Evolutionary conservation across 2,113 vertebrate species (phyloP), one percentile per base, ranked within the genome.

Genomic region (Crotophaga sulcirostris): DNA sequence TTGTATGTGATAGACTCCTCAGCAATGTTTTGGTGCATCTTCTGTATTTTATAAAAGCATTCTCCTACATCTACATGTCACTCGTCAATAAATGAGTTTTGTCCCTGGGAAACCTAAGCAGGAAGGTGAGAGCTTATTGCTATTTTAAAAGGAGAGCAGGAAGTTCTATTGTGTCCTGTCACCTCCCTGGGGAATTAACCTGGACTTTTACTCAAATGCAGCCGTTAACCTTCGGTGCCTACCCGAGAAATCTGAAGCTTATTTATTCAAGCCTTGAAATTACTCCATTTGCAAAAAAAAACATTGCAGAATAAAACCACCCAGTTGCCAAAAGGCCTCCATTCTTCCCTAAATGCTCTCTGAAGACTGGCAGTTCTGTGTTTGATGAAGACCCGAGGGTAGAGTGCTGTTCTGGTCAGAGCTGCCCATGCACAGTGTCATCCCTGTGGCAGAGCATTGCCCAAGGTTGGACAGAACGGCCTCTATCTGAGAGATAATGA

Each of bases 381-480:
- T 16, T 36, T 25, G 44, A 12, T 45, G 20, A 14, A 36, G 51
- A 72, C 29, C 49, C 23, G 44, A 6, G 8, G n/a, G 9, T 31
- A 36, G 44, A 11, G 23, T 19, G 12, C 29, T 13, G 10, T 25
- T 29, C 9, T 36, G 1, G 6, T 9, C 33, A 6, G 36, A 40
- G 42, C 36, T 47, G 40, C 33, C 29, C 3, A 0, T 11, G 31
- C 36, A 4, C 1, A 0, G 52, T 10, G 10, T 34, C n/a, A 10
- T 15, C 55, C 25, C 36, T 31, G 23, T 24, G 25, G 47, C 15
- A 36, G 36, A 62, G 23, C 36, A 42, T 66, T 64, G 49, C 20
- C 74, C 11, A 4, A 16, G 7, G 6, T 16, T 29, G 55, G 36
- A 29, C 19, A 45, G 31, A 62, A 25, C 3, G 3, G 6, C 16